Percentiles rank a stretch among this genome's conserved stretches.
Conservation (phyloP, 2,113 vertebrate genomes). For the Casuarius casuarius region DNA sequence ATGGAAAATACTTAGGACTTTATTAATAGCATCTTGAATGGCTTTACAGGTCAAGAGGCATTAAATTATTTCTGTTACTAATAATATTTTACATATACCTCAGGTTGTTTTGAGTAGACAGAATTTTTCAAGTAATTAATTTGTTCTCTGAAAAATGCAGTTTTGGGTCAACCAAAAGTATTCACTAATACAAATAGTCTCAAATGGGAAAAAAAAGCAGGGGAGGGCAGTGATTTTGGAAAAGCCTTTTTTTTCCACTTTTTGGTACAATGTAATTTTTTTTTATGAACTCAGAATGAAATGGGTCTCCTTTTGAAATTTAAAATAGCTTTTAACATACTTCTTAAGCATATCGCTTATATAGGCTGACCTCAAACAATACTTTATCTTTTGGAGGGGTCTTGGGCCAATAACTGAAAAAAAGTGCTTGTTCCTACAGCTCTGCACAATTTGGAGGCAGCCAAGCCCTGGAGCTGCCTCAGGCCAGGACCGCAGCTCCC, state of each 20-base stretch:
- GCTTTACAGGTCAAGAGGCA: slow-evolving; percentile 16
- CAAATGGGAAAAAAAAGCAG: background rate
- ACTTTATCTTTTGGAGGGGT: background rate
- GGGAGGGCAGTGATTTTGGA: background rate
- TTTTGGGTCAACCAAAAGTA: background rate
- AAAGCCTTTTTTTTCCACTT: background rate
- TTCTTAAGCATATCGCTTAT: background rate
- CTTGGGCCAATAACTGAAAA: background rate
- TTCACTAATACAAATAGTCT: background rate
- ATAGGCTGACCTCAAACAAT: background rate
- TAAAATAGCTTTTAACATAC: background rate
- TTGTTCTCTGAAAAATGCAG: background rate
- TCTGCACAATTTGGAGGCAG: background rate
- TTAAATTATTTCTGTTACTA: slow-evolving; percentile 13
- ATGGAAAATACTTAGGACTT: slow-evolving; percentile 9
- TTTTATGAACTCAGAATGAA: background rate
- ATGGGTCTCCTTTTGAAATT: background rate
- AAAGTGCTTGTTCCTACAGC: background rate
- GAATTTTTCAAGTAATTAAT: background rate
- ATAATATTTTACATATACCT: slow-evolving; percentile 4
- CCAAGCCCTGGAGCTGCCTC: background rate
- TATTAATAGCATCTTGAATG: slow-evolving; percentile 8
- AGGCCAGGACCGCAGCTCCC: background rate
- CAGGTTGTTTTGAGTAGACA: background rate
- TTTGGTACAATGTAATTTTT: background rate